A percentile compares a stretch with the other conserved stretches of the same genome.
Evolutionary conservation across 2,113 vertebrate species (phyloP).

Genomic region (Marmota monax): DNA sequence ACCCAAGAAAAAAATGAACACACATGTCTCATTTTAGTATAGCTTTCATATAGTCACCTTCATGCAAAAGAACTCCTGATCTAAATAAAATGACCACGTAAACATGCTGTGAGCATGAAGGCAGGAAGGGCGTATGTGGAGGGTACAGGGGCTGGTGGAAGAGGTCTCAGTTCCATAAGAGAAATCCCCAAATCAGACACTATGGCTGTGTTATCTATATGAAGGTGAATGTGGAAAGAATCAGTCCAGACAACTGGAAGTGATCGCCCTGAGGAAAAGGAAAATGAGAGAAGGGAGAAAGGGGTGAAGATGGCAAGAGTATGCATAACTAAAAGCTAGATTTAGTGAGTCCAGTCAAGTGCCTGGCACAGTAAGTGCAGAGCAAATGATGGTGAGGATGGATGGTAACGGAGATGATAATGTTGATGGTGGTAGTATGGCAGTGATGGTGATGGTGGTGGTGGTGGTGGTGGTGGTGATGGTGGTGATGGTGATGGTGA

Average conservation of each 20-base stretch:
- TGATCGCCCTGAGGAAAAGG: accelerated
- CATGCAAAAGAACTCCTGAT: too few relatives aligned
- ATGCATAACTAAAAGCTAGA: accelerated
- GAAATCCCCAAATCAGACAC: not conserved
- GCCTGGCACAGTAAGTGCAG: accelerated
- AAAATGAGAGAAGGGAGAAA: not conserved
- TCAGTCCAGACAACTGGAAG: not conserved
- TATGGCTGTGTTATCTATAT: accelerated
- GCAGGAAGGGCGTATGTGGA: accelerated
- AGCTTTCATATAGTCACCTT: accelerated
- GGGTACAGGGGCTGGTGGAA: not conserved
- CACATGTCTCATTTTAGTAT: accelerated
- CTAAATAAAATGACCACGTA: not conserved
- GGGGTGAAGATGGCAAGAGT: accelerated
- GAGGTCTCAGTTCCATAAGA: accelerated
- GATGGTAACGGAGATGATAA: accelerated
- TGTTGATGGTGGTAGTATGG: not conserved
- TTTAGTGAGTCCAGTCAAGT: accelerated
- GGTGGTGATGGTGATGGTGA: too few relatives aligned
- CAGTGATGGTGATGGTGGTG: not conserved
- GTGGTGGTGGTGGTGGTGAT: too few relatives aligned
- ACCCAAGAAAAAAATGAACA: accelerated
- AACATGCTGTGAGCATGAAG: accelerated
- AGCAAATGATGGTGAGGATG: not conserved
- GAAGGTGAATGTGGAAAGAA: not conserved